Percentiles rank a stretch among this genome's conserved stretches.
Conservation (phyloP, 2,888 invertebrate genomes). For the Drymonia ruficornis region DNA sequence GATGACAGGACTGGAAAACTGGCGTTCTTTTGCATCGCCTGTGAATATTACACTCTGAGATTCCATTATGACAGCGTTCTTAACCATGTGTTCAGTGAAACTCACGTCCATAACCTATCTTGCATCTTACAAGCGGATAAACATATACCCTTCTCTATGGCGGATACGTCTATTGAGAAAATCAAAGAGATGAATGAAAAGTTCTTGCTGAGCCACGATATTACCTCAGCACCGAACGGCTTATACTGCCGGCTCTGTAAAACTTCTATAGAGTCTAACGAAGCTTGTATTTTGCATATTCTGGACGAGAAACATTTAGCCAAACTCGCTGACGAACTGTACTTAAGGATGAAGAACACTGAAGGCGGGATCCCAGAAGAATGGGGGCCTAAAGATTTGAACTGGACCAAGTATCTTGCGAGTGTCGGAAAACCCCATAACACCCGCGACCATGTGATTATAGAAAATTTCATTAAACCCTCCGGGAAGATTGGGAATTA, state of each 20-base stretch:
- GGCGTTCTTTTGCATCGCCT: slow-evolving; percentile 78
- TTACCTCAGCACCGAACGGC: slow-evolving; percentile 48
- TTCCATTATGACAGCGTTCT: slow-evolving; percentile 78
- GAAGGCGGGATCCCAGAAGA: slow-evolving; percentile 72
- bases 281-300: slow-evolving; percentile 66
- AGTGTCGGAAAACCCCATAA: slow-evolving; percentile 73
- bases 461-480: slow-evolving; percentile 77
- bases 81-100: slow-evolving; percentile 76
- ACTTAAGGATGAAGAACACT: slow-evolving; percentile 61
- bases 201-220: slow-evolving; percentile 63
- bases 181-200: slow-evolving; percentile 72
- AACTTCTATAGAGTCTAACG: slow-evolving; percentile 53
- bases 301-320: slow-evolving; percentile 75
- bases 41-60: slow-evolving; percentile 76
- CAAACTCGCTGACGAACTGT: slow-evolving; percentile 70
- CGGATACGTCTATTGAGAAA: slow-evolving; percentile 60
- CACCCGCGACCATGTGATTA: slow-evolving; percentile 70
- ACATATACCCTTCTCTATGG: slow-evolving; percentile 62
- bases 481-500: slow-evolving; percentile 75
- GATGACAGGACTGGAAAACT: slow-evolving; percentile 78
- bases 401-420: slow-evolving; percentile 77
- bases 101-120: slow-evolving; percentile 72
- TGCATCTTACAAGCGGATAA: slow-evolving; percentile 70
- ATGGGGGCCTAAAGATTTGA: slow-evolving; percentile 77
- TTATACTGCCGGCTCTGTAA: slow-evolving; percentile 66